These are phyloP conservation scores for Leucania comma DNA, from an alignment of 2,888 invertebrate genomes.

Conservation along the genomic window DNA sequence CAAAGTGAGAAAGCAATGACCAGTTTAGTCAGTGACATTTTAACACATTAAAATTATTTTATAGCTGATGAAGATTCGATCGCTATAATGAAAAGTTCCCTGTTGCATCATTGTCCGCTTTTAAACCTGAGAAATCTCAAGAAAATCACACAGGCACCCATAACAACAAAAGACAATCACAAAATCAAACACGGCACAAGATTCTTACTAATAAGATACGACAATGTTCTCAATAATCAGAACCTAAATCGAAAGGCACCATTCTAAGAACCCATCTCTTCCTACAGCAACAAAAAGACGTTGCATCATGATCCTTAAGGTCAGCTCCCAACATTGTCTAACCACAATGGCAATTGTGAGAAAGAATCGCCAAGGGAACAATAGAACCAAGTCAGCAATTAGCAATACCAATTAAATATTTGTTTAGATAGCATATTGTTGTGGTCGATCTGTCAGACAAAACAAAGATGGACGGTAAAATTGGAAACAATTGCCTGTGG, in stretches of 20 bases:
- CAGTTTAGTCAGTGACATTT: constrained; percentile 14
- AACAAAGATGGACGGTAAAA: constrained; percentile 70
- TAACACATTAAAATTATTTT: constrained; percentile 41
- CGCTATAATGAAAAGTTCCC: background rate
- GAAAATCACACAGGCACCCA: constrained; percentile 10
- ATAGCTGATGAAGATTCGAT: constrained; percentile 26
- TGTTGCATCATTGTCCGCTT: background rate
- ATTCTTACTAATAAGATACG: constrained; percentile 25
- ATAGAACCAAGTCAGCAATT: constrained; percentile 86
- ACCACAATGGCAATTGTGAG: constrained; percentile 89
- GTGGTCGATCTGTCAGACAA: constrained; percentile 73
- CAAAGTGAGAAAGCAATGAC: constrained; percentile 19
- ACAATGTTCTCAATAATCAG: constrained; percentile 41
- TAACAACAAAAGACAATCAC: constrained; percentile 33
- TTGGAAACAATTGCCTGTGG: constrained; percentile 65
- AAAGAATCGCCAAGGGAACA: constrained; percentile 84
- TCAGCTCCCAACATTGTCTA: constrained; percentile 89
- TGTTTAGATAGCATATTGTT: constrained; percentile 78
- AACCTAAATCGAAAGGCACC: constrained; percentile 66
- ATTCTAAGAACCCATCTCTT: constrained; percentile 73
- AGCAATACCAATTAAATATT: constrained; percentile 87
- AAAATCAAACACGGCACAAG: constrained; percentile 33
- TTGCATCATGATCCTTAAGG: constrained; percentile 85
- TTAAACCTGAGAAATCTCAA: constrained; percentile 4
- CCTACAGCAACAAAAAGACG: constrained; percentile 65